A percentile compares a stretch with the other conserved stretches of the same genome.
Conservation (phyloP, 2,888 invertebrate genomes). For the Nyleta sp. region DNA sequence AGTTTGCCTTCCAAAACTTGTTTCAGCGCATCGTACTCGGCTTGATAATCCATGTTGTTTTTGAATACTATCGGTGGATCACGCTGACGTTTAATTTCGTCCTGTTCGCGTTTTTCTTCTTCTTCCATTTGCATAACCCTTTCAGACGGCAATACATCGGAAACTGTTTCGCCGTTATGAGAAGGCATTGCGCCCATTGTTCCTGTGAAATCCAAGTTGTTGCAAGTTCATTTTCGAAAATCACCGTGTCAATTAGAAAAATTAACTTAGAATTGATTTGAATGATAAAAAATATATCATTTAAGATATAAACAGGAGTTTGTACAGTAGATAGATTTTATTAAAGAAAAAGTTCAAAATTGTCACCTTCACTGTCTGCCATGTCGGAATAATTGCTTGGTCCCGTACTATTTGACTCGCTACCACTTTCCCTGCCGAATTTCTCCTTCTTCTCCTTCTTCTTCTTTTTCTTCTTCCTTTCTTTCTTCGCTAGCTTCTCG, state of each 20-base stretch:
- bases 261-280: no score
- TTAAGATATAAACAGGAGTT: no score
- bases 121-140: conserved; percentile 85
- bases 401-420: conserved; percentile 74
- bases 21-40: conserved; percentile 89
- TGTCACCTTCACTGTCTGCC: conserved; percentile 79
- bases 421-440: conserved; percentile 75
- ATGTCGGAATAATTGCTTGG: conserved; percentile 76
- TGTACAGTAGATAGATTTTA: no score
- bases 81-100: conserved; percentile 87
- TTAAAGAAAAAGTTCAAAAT: no score
- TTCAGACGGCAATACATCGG: conserved; percentile 83
- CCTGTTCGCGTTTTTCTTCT: conserved; percentile 87
- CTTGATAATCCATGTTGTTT: conserved; percentile 87
- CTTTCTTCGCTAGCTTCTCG: conserved; percentile 89
- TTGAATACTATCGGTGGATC: conserved; percentile 92
- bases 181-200: conserved; percentile 73
- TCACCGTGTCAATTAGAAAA: no score
- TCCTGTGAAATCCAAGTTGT: conserved; percentile 53
- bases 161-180: conserved; percentile 72
- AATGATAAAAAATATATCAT: no score
- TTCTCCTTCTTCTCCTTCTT: conserved; percentile 84
- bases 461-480: conserved; percentile 89
- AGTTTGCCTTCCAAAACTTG: conserved; percentile 88
- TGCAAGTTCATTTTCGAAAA: not conserved